A percentile compares a stretch with the other conserved stretches of the same genome.
Evolutionary conservation across 2,888 invertebrate species (phyloP).

Genomic region (Odontothrips loti): DNA sequence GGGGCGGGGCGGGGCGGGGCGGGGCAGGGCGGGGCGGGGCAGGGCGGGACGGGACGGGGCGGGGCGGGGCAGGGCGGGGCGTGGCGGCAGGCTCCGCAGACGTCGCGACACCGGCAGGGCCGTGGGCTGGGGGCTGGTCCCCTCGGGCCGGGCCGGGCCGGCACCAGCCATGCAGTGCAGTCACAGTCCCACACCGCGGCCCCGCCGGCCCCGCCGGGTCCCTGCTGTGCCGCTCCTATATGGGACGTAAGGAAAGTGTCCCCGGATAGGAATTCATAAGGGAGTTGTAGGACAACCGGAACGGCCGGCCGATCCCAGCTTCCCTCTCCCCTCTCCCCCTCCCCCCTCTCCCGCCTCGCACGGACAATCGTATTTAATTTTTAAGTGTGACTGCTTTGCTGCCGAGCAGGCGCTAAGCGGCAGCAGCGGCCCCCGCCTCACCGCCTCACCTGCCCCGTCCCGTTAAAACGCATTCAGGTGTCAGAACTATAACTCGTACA

Average conservation of each 20-base stretch:
- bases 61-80: no score
- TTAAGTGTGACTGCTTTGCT: not conserved
- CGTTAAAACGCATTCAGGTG: constrained; percentile 16
- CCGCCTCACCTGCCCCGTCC: not conserved
- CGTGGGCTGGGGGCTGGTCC: not conserved
- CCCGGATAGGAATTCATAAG: constrained; percentile 2
- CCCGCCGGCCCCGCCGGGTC: not conserved
- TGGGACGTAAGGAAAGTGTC: constrained; percentile 24
- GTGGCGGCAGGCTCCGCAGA: no score
- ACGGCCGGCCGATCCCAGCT: not conserved
- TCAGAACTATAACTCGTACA: constrained; percentile 6
- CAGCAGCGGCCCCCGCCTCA: not conserved
- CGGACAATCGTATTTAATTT: not conserved
- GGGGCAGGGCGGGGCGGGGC: no score
- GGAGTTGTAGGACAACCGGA: not conserved
- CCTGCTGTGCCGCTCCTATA: not conserved
- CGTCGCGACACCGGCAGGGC: no score
- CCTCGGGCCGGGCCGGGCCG: not conserved
- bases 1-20: not conserved
- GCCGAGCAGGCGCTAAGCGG: not conserved
- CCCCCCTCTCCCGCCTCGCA: no score
- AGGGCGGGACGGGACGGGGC: no score
- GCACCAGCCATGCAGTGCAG: not conserved
- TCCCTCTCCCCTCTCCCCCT: not conserved
- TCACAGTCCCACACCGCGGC: not conserved